Evolutionary conservation across 2,888 invertebrate species (phyloP).

Genomic region (Ochropleura plecta): DNA sequence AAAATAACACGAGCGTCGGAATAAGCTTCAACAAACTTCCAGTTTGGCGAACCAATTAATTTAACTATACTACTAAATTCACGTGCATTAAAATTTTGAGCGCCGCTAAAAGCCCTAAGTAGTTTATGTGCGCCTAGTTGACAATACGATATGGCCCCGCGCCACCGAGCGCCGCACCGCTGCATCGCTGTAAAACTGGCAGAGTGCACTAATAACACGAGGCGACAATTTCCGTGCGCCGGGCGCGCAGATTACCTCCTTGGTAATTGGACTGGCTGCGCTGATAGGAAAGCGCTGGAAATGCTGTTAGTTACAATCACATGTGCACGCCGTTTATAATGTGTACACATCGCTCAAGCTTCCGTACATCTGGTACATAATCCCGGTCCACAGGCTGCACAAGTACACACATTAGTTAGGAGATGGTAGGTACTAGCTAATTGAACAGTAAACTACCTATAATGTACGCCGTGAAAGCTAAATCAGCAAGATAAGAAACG

Average conservation of each 20-base stretch:
- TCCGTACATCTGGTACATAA: slow-evolving; percentile 31
- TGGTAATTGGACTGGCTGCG: slow-evolving; percentile 71
- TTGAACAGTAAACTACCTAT: not conserved
- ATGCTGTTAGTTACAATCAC: slow-evolving; percentile 66
- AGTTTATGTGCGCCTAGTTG: slow-evolving; percentile 52
- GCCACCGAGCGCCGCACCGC: slow-evolving; percentile 24
- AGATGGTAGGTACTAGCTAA: slow-evolving; percentile 12
- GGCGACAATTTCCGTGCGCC: slow-evolving; percentile 72
- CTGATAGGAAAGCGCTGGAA: slow-evolving; percentile 72
- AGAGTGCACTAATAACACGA: slow-evolving; percentile 70
- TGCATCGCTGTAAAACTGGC: slow-evolving; percentile 52
- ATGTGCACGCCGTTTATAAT: slow-evolving; percentile 47
- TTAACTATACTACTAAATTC: slow-evolving; percentile 43
- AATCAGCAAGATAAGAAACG: not conserved
- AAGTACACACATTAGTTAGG: slow-evolving; percentile 17
- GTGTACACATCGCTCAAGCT: slow-evolving; percentile 28
- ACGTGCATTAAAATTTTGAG: slow-evolving; percentile 43
- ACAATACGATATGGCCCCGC: slow-evolving; percentile 35
- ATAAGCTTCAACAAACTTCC: slow-evolving; percentile 34
- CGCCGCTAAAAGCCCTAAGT: slow-evolving; percentile 51
- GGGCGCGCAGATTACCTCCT: slow-evolving; percentile 68
- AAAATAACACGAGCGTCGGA: slow-evolving; percentile 37
- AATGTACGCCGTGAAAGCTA: not conserved
- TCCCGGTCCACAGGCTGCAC: not conserved
- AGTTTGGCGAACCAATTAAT: slow-evolving; percentile 43